Evolutionary conservation across 2,113 vertebrate genomes (phyloP).

Genomic region (Nestor notabilis): DNA sequence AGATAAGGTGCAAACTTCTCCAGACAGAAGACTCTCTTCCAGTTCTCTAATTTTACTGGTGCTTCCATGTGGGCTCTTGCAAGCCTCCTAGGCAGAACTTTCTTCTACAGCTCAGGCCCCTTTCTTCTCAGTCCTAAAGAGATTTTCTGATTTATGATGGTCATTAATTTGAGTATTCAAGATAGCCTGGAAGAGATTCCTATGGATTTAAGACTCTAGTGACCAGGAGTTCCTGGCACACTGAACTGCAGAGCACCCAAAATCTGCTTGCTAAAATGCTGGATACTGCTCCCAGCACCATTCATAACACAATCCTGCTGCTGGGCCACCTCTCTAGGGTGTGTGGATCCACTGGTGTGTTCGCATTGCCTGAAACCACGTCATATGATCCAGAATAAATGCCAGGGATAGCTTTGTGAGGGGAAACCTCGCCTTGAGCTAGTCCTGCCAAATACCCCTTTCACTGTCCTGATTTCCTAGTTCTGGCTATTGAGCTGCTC

Average conservation of each 20-base stretch:
- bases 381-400: not conserved
- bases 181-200: not conserved
- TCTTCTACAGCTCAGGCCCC: not conserved
- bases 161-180: not conserved
- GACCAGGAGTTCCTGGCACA: not conserved
- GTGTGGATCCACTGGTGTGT: not conserved
- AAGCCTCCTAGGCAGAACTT: not conserved
- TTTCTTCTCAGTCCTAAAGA: not conserved
- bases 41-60: not conserved
- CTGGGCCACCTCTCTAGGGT: not conserved
- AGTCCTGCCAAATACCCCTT: not conserved
- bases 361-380: not conserved
- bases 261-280: not conserved
- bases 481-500: constrained; percentile 93
- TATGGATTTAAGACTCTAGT: not conserved
- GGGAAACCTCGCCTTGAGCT: not conserved
- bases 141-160: not conserved
- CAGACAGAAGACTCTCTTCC: not conserved
- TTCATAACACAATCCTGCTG: not conserved
- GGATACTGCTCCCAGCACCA: not conserved
- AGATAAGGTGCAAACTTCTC: not conserved
- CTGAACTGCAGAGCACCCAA: not conserved
- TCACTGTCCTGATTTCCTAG: constrained; percentile 54
- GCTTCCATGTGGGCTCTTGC: not conserved
- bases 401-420: not conserved